phyloP scores from a whole-genome alignment of 2,888 invertebrate species.

The Branchellion lobata region DNA sequence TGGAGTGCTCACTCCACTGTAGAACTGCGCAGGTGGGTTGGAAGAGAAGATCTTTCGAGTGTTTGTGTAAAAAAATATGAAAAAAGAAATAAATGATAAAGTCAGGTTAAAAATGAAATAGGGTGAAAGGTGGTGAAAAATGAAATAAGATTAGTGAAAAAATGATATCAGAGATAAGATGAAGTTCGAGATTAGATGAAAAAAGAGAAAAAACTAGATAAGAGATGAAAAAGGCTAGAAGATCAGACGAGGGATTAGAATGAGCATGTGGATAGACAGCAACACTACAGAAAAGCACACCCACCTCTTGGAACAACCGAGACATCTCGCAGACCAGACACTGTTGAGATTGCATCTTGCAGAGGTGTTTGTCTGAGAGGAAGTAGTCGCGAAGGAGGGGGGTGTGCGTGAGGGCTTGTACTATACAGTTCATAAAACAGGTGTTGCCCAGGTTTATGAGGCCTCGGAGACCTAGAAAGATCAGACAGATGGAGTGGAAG shows the following conservation, averaged over 20 bases:
- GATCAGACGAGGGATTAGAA: no score
- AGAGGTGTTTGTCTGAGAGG: conserved; percentile 78
- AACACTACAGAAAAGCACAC: no score
- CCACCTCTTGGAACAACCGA: conserved; percentile 86
- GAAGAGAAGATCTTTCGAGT: no score
- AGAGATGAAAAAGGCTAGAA: no score
- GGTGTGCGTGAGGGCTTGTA: conserved; percentile 91
- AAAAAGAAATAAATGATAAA: not conserved
- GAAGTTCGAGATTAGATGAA: no score
- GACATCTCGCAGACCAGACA: conserved; percentile 94
- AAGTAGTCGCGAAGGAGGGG: conserved; percentile 92
- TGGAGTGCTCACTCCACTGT: conserved; percentile 84
- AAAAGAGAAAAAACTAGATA: no score
- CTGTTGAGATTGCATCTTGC: conserved; percentile 69
- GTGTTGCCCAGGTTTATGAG: conserved; percentile 93
- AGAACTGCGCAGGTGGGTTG: conserved; percentile 78
- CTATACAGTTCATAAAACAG: conserved; percentile 97
- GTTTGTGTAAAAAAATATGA: no score
- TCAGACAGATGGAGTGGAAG: not conserved
- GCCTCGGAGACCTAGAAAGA: conserved; percentile 75
- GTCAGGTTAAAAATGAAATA: not conserved
- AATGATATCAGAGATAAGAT: no score
- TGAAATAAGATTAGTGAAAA: no score
- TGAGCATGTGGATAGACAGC: no score
- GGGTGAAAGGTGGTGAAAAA: no score